A percentile compares a stretch with the other conserved stretches of the same genome.
Conservation (phyloP, 2,797 vertebrate species). For the Diceros bicornis region DNA sequence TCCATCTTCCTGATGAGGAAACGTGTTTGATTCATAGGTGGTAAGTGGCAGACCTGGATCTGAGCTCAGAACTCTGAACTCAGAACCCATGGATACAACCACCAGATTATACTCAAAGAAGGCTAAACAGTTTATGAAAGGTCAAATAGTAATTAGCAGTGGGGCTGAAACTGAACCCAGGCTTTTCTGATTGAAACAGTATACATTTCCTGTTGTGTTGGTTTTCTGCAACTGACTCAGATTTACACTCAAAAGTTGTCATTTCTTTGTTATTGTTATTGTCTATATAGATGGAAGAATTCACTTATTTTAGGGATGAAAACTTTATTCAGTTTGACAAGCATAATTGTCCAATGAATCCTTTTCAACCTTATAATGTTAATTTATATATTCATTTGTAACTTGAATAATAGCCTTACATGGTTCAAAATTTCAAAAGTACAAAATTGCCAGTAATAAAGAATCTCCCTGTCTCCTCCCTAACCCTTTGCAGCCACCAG, state of each 20-base stretch:
- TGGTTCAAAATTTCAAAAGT: not conserved
- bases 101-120: fast-evolving
- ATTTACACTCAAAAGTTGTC: not conserved
- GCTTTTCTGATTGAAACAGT: not conserved
- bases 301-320: not conserved
- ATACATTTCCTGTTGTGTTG: not conserved
- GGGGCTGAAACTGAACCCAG: not conserved
- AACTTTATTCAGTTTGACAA: not conserved
- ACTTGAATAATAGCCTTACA: not conserved
- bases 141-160: fast-evolving
- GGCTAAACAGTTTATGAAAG: fast-evolving
- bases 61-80: not conserved
- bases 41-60: fast-evolving
- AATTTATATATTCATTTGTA: not conserved
- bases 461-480: no score
- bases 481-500: not conserved
- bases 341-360: no score
- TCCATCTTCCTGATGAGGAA: not conserved
- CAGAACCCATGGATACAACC: not conserved
- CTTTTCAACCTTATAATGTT: not conserved
- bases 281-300: not conserved
- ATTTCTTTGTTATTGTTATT: not conserved
- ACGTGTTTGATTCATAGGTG: fast-evolving
- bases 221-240: not conserved
- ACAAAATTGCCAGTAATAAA: no score